Percentiles rank a stretch among this genome's conserved stretches.
These are phyloP conservation scores for Sphenodon punctatus DNA, from an alignment of 2,797 vertebrate genomes.

Conservation along the genomic window DNA sequence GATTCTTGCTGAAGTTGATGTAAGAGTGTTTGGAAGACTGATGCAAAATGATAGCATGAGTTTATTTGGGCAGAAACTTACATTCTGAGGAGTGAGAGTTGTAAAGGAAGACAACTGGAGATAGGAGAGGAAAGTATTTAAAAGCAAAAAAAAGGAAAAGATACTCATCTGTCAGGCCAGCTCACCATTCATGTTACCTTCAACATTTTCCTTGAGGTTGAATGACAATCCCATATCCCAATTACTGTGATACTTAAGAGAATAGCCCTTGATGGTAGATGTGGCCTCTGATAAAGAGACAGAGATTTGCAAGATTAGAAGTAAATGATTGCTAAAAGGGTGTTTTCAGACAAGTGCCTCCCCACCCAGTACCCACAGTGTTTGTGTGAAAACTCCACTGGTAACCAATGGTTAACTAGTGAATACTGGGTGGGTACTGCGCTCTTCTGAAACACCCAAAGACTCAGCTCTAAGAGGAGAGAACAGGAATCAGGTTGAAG, in stretches of 20 bases:
- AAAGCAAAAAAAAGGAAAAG: not conserved
- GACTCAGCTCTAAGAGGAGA: not conserved
- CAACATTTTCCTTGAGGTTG: not conserved
- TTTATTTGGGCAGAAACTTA: constrained; percentile 17
- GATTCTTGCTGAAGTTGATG: not conserved
- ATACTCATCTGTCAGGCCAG: accelerated
- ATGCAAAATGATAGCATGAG: not conserved
- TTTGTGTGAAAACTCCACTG: too few relatives aligned
- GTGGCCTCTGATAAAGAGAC: not conserved
- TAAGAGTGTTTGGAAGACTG: not conserved
- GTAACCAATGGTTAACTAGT: too few relatives aligned
- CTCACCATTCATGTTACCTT: not conserved
- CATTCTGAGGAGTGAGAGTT: not conserved
- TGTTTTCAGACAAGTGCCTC: too few relatives aligned
- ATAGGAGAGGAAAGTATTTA: not conserved
- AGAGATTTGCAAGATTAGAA: not conserved
- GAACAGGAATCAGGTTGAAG: too few relatives aligned
- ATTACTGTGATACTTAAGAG: not conserved
- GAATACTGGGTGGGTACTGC: too few relatives aligned
- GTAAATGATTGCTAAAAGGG: not conserved
- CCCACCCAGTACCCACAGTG: too few relatives aligned
- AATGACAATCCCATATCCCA: not conserved
- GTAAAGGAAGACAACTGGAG: not conserved
- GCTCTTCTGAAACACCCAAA: not conserved
- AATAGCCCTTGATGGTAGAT: not conserved